Base-by-base conservation (phyloP, 92 coral and sea anemone species). In the Epizoanthus scotinus region DNA sequence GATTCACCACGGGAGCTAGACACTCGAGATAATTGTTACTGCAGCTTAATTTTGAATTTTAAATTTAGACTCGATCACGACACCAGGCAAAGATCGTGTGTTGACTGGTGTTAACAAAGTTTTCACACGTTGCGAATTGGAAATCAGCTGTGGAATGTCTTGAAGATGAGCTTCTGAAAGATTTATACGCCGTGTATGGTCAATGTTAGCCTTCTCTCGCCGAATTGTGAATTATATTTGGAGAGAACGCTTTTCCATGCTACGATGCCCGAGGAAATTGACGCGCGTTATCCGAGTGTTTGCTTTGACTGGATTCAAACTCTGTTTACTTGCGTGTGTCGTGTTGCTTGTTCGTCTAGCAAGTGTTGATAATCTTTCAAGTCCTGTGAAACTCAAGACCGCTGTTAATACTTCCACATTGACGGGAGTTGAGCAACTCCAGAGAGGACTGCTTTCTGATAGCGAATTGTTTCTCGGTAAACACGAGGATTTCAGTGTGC, bases 391-490 rank as follows among this genome's bases (percentile, higher is more conserved):
- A 59, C 56, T 1, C 56, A 36, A 75, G 19, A 44, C 10, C 29
- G 24, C 53, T 6, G 22, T 18, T 42, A 68, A 59, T 47, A 75
- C 17, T 24, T 75, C 81, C 1, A 57, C 57, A 36, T 22, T 9
- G 20, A 49, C 18, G 18, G 63, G 24, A 27, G 38, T 75, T n/a
- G 81, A 75, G n/a, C 81, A 75, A 59, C 34, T 75, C 44, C 81
- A 75, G 67, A 62, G 81, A 59, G 81, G 67, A 57, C 63, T 75
- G 22, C 56, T 75, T 15, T 75, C 81, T 10, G 68, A 75, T 29
- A 21, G n/a, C 15, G 44, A 59, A 31, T 57, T 59, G 9, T 6
- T 64, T 20, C 21, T 38, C 21, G 55, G 63, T 20, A 68, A 68
- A 26, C 73, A 38, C 56, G 38, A 75, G 57, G 66, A 15, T 40